A percentile compares a stretch with the other conserved stretches of the same genome.
These are phyloP conservation scores for Clarias batrachus DNA, from an alignment of 2,113 vertebrate genomes.

Conservation along the genomic window DNA sequence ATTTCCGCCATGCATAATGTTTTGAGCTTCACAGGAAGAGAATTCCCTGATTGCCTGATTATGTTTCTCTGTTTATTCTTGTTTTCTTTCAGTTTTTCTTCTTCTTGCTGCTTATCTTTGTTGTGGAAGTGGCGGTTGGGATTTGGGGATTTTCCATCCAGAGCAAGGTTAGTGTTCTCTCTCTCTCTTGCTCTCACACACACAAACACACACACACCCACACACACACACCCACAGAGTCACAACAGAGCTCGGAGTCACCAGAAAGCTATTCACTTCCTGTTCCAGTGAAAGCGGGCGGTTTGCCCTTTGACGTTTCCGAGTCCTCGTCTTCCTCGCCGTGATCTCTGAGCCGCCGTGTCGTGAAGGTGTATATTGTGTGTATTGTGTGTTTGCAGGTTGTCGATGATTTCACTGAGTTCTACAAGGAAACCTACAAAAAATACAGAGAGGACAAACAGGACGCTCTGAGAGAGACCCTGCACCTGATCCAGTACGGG, in stretches of 20 bases:
- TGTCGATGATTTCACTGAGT: slow-evolving; percentile 76
- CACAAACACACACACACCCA: not conserved
- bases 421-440: slow-evolving; percentile 79
- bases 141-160: slow-evolving; percentile 95
- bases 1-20: not conserved
- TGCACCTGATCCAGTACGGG: slow-evolving; percentile 79
- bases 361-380: slow-evolving; percentile 20
- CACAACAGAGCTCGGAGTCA: not conserved
- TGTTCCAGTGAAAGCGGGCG: not conserved
- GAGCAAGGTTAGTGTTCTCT: slow-evolving; percentile 73
- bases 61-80: slow-evolving; percentile 18
- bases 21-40: not conserved
- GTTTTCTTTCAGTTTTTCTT: slow-evolving; percentile 83
- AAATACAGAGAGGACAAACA: slow-evolving; percentile 68
- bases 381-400: slow-evolving; percentile 68
- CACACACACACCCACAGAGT: not conserved
- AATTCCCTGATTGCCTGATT: slow-evolving; percentile 20
- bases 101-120: slow-evolving; percentile 93
- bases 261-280: not conserved
- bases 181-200: not conserved
- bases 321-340: not conserved
- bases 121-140: slow-evolving; percentile 89
- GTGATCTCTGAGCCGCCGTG: not conserved
- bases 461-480: slow-evolving; percentile 71
- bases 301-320: not conserved